phyloP scores from a whole-genome alignment of 2,113 vertebrate species.

The Holacanthus passer region DNA sequence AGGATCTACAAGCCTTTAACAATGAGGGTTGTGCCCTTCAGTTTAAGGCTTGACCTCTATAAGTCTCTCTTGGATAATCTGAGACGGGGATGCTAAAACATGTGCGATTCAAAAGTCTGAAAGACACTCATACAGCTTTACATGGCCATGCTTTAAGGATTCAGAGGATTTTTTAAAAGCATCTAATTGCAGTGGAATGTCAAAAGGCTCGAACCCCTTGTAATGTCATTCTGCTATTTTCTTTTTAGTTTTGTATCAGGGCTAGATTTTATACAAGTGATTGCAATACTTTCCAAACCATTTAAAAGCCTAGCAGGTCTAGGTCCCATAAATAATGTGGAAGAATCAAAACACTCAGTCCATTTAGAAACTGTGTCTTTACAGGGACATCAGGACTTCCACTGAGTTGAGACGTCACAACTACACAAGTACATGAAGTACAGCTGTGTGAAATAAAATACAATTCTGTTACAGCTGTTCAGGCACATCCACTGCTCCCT shows the following conservation, averaged over 20 bases:
- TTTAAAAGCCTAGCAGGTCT: no score
- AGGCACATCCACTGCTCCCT: no score
- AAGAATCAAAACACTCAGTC: no score
- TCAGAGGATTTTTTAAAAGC: constrained; percentile 41
- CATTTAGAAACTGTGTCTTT: no score
- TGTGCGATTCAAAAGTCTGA: constrained; percentile 49
- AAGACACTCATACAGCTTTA: constrained; percentile 28
- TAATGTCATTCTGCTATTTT: constrained; percentile 24
- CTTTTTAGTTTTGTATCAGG: no score
- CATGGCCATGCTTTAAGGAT: constrained; percentile 36
- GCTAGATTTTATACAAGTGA: no score
- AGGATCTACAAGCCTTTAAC: constrained; percentile 39
- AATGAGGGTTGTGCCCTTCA: constrained; percentile 3
- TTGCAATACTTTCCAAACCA: constrained; percentile 3
- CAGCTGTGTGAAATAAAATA: no score
- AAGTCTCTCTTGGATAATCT: constrained; percentile 39
- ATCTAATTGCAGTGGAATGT: constrained; percentile 38
- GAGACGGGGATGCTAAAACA: constrained; percentile 27
- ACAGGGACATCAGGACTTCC: no score
- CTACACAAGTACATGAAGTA: no score
- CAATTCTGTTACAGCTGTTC: no score
- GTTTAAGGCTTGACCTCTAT: constrained; percentile 22
- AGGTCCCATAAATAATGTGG: no score
- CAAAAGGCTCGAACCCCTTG: constrained; percentile 34
- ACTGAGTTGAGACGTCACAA: no score